Base-by-base conservation (phyloP, 1,140 invertebrate genomes). In the Trichonephila inaurata region DNA sequence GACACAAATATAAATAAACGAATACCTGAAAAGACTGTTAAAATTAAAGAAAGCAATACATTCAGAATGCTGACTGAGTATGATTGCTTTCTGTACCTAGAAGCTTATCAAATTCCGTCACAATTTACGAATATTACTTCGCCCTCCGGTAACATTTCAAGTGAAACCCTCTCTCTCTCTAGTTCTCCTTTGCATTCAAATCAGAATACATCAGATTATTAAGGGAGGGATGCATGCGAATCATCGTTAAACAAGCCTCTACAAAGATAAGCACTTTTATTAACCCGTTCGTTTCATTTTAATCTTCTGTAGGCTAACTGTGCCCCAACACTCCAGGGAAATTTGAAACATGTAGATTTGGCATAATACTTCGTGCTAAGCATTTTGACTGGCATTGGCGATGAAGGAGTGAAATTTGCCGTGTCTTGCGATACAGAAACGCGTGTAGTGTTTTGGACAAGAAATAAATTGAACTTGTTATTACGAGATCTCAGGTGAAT, bases 241-340 rank as follows among this genome's bases (percentile, higher is more conserved):
- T 77, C 28, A 33, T 28, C 72, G 72, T 33, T 77, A 77, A 40
- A 77, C 72, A 77, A 77, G 28, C 28, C 72, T 28, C 33, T 28
- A 77, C 72, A 77, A 77, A 77, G 72, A 77, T 77, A 77, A 40
- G 72, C 72, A 77, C 72, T 77, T 77, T 77, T 77, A 77, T 77
- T 77, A 77, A 77, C 72, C 72, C 72, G 14, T 77, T 77, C 72
- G 72, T 28, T 77, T 77, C 72, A 77, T 77, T 77, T 77, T 77
- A 77, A 77, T 77, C 72, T 77, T 77, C 72, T 40, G 72, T 28
- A 77, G 72, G 18, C 72, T 69, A 69, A 69, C 66, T 69, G 24
- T 24, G 12, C 28, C 24, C 66, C 28, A 19, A 33, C 72, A 77
- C 72, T 77, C 72, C 28, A 40, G 72, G 72, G 72, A 77, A 77